phyloP scores from a whole-genome alignment of 2,797 vertebrate genomes.

The Dermochelys coriacea region DNA sequence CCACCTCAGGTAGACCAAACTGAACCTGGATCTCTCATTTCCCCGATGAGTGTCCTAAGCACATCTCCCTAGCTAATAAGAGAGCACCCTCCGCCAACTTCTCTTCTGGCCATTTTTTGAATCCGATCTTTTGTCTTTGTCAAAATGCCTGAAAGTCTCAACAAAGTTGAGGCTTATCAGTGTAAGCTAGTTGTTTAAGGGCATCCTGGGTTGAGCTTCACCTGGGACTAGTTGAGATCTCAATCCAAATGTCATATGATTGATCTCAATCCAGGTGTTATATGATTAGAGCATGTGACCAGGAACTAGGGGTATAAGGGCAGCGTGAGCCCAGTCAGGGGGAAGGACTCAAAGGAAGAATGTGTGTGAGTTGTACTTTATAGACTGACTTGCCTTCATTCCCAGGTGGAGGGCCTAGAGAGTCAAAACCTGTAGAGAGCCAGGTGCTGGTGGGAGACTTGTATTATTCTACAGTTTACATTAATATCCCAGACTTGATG shows the following conservation, averaged over 20 bases:
- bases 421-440: not conserved
- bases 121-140: not conserved
- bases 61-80: not conserved
- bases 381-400: not conserved
- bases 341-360: not conserved
- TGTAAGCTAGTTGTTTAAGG: not conserved
- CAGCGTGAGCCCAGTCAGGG: not conserved
- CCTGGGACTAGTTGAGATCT: not conserved
- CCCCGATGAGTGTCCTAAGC: not conserved
- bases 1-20: not conserved
- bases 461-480: not conserved
- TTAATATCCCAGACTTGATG: not conserved
- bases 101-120: not conserved
- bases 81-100: not conserved
- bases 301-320: not conserved
- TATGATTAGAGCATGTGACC: not conserved
- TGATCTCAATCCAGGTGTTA: not conserved
- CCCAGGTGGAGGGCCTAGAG: not conserved
- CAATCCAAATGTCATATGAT: too few relatives aligned
- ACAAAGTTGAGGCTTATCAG: not conserved
- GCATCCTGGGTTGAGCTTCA: too few relatives aligned
- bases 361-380: not conserved
- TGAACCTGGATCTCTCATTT: not conserved
- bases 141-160: not conserved
- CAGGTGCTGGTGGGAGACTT: not conserved